Percentiles rank a stretch among this genome's conserved stretches.
These are phyloP conservation scores for Pleuronectes platessa DNA, from an alignment of 2,113 vertebrate species.

Conservation along the genomic window DNA sequence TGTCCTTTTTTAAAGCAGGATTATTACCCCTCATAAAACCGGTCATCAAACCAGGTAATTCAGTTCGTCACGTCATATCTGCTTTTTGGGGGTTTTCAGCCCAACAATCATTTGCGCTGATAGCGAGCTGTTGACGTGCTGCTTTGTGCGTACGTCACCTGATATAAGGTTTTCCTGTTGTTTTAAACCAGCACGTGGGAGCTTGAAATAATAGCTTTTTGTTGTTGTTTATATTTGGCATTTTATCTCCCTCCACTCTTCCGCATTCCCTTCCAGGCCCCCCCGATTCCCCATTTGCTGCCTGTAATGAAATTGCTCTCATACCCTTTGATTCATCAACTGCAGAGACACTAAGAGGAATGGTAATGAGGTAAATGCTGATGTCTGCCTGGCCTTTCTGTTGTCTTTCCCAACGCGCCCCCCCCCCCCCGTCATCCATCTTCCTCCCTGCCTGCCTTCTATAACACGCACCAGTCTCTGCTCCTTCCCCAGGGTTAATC, in stretches of 20 bases:
- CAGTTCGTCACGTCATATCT: background rate
- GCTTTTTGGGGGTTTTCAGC: background rate
- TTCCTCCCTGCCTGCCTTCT: constrained; percentile 30
- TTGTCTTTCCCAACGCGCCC: constrained; percentile 28
- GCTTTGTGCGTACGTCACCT: background rate
- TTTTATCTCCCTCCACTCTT: background rate
- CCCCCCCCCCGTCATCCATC: constrained; percentile 24
- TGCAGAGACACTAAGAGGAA: constrained; percentile 36
- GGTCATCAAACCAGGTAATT: background rate
- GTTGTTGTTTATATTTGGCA: constrained; percentile 7
- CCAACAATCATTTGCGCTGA: no score
- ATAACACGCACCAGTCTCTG: constrained; percentile 19
- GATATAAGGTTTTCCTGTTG: background rate
- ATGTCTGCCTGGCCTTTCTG: constrained; percentile 35
- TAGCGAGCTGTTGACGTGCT: background rate
- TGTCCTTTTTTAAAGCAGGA: background rate
- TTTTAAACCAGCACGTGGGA: background rate
- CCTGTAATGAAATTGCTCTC: constrained; percentile 39
- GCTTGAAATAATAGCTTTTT: constrained; percentile 20
- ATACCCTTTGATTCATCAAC: constrained; percentile 42
- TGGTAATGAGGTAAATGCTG: constrained; percentile 52
- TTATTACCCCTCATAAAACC: background rate
- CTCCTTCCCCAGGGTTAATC: no score
- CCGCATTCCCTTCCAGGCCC: background rate
- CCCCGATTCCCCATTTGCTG: constrained; percentile 1